These are phyloP conservation scores for Abrostola triplasia DNA, from an alignment of 2,888 invertebrate species.

Conservation along the genomic window DNA sequence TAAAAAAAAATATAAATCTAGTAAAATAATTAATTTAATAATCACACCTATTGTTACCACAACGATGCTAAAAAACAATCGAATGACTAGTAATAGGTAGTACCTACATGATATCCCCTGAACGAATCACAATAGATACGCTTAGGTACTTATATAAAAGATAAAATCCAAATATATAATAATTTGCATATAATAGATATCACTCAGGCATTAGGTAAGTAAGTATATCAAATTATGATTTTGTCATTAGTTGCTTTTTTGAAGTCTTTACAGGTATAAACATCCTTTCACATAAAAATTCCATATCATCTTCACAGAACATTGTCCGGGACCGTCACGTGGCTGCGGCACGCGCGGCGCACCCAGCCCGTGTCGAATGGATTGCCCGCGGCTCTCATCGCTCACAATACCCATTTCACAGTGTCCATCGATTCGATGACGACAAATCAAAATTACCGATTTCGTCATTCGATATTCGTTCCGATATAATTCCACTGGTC, in stretches of 20 bases:
- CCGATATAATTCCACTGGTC: slow-evolving; percentile 80
- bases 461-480: slow-evolving; percentile 82
- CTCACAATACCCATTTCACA: slow-evolving; percentile 79
- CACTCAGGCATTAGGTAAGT: too few species aligned
- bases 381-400: slow-evolving; percentile 75
- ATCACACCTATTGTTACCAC: too few species aligned
- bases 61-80: too few species aligned
- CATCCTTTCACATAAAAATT: slow-evolving; percentile 19
- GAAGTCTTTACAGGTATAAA: slow-evolving; percentile 16
- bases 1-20: too few species aligned
- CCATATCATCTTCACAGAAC: slow-evolving; percentile 30
- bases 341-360: slow-evolving; percentile 67
- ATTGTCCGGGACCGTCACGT: slow-evolving; percentile 63
- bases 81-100: too few species aligned
- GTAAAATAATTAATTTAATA: too few species aligned
- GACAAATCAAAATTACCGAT: slow-evolving; percentile 82
- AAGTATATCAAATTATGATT: too few species aligned
- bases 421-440: slow-evolving; percentile 71
- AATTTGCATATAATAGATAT: too few species aligned
- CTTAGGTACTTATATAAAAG: too few species aligned
- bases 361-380: slow-evolving; percentile 75
- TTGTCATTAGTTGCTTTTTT: neutral
- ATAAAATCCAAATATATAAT: too few species aligned
- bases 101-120: too few species aligned
- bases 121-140: too few species aligned